Evolutionary conservation across 2,888 invertebrate genomes (phyloP), one percentile per base, ranked within the genome.

Genomic region (Allygus modestus): DNA sequence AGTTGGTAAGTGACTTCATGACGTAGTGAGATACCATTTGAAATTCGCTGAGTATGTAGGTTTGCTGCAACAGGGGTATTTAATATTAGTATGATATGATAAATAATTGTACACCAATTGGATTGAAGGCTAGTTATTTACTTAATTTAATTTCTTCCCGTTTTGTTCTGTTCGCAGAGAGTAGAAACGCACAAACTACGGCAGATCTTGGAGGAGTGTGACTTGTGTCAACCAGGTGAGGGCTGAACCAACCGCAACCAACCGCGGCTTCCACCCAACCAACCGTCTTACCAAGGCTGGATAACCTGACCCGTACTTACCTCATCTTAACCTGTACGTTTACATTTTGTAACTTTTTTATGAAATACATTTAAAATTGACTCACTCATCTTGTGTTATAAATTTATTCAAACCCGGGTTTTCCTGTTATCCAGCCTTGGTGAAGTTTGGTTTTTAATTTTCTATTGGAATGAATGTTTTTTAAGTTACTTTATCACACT

Each of bases 141-240:
- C n/a, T n/a, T n/a, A n/a, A n/a, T n/a, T n/a, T n/a, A n/a, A n/a
- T n/a, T n/a, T n/a, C n/a, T n/a, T 37, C 9, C 37, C 37, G 9
- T 9, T 37, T 37, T 37, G 9, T 37, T 37, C 9, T n/a, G n/a
- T 26, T 73, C 11, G 58, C 89, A 93, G 93, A 91, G 91, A 71
- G 88, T 93, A 85, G 95, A 94, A 88, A 95, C 96, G 28, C 93
- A 94, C 85, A 91, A 92, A 86, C 92, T 97, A 82, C 93, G 95
- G 43, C 92, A 93, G 85, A 92, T 96, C 82, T 91, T 97, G 86
- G 95, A 95, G 88, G 94, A 95, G 88, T 97, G 97, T 90, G 96
- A 95, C 87, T 93, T 94, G 85, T 95, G 95, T 90, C 85, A 85
- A 73, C 87, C 88, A 87, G 87, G 88, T 88, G 87, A 88, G 88